Base-by-base conservation (phyloP, 1,140 invertebrate species). In the Drosophila paulistorum region DNA sequence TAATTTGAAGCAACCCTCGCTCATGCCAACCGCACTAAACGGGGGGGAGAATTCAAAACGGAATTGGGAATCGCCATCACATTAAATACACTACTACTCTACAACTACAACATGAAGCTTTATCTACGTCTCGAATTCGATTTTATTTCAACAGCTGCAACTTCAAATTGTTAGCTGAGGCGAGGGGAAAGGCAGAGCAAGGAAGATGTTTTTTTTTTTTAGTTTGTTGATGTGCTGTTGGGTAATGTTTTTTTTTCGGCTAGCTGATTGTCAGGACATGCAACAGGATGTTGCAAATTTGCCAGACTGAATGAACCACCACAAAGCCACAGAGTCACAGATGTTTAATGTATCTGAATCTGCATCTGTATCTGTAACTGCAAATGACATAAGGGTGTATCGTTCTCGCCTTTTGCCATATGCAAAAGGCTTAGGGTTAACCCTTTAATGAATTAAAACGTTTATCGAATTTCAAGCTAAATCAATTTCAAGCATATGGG, bases 261-360 rank as follows among this genome's bases (percentile, higher is more conserved):
- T 51, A 51, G 45, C 45, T 23, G 33, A 42, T 55, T 3, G 23
- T 37, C 65, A 79, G 76, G 77, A 79, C 71, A 66, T 75, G 82
- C 81, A 85, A 85, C 81, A 85, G 81, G 81, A 85, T 78, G 79
- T 79, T 81, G 81, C 74, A 69, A 81, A 85, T 81, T 72, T 71
- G 17, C 37, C n/a, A 30, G 30, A 6, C 30, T 30, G 30, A 30
- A 7, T 30, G 30, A 30, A 33, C 64, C 68, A 80, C 57, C 51
- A 68, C 26, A 75, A 51, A 33, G n/a, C n/a, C 45, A 48, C 45
- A 20, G 5, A 67, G 41, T 65, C 71, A 60, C 81, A 85, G 78
- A 81, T 85, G 81, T 68, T 71, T 60, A 35, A 72, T 20, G 42
- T 58, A 17, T 55, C 48, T 42, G 59, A 26, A 51, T 1, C 45